A percentile compares a stretch with the other conserved stretches of the same genome.
Conservation (phyloP, 2,113 vertebrate species). For the Clarias gariepinus region DNA sequence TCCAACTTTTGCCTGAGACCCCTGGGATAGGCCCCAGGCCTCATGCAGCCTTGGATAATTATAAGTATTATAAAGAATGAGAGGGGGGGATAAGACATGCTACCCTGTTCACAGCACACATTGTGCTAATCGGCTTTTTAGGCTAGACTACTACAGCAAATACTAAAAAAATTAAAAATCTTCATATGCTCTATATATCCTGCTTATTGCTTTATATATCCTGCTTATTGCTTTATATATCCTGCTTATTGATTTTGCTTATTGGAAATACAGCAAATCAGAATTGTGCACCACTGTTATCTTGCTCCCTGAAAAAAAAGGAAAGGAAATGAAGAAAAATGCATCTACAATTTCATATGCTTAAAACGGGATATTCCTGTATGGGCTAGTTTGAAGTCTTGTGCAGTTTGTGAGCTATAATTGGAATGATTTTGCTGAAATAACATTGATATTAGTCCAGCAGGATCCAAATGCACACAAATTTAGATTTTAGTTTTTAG, state of each 20-base stretch:
- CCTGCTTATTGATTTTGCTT: background rate
- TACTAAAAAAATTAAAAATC: background rate
- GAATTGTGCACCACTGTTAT: background rate
- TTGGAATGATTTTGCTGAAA: background rate
- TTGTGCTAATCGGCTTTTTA: background rate
- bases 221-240: background rate
- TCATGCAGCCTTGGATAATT: no score
- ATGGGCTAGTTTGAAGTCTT: background rate
- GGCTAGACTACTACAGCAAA: background rate
- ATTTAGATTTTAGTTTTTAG: background rate
- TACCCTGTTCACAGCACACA: background rate
- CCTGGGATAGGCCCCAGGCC: no score
- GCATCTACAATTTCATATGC: background rate
- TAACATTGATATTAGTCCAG: background rate
- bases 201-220: no score
- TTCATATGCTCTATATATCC: background rate
- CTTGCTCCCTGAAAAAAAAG: background rate
- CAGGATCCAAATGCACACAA: background rate
- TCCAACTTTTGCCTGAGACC: no score
- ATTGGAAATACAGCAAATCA: background rate
- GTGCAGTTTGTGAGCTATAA: background rate
- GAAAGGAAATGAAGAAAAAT: background rate
- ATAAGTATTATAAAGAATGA: no score
- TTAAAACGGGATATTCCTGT: background rate
- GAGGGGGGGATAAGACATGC: background rate